Conservation (phyloP, 2,113 vertebrate genomes). For the Rhea pennata region DNA sequence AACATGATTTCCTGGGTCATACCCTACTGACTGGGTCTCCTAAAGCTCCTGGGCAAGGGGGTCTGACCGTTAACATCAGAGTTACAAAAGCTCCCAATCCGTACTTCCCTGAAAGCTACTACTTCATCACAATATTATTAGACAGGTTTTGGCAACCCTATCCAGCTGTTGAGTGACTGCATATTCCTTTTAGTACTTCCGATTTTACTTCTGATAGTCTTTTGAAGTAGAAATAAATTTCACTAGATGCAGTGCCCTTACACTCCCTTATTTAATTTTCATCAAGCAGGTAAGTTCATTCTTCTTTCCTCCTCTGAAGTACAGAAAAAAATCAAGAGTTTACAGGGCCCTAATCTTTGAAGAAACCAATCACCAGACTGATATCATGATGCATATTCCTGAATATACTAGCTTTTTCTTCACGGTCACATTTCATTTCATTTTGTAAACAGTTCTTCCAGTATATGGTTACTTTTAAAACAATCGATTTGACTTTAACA, state of each 20-base stretch:
- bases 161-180: not conserved
- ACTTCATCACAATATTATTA: not conserved
- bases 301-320: not conserved
- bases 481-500: not conserved
- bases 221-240: not conserved
- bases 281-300: not conserved
- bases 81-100: not conserved
- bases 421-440: not conserved
- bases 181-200: not conserved
- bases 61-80: not conserved
- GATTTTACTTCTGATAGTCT: not conserved
- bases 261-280: not conserved
- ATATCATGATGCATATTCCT: not conserved
- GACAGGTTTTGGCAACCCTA: not conserved
- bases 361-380: not conserved
- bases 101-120: not conserved
- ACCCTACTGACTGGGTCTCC: not conserved
- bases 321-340: not conserved
- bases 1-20: not conserved
- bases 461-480: not conserved
- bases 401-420: not conserved
- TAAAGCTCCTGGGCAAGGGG: not conserved
- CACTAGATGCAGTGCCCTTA: not conserved
- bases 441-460: not conserved
- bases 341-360: not conserved